Base-by-base conservation (phyloP, 1,140 invertebrate genomes). In the Drosophila sp. region DNA sequence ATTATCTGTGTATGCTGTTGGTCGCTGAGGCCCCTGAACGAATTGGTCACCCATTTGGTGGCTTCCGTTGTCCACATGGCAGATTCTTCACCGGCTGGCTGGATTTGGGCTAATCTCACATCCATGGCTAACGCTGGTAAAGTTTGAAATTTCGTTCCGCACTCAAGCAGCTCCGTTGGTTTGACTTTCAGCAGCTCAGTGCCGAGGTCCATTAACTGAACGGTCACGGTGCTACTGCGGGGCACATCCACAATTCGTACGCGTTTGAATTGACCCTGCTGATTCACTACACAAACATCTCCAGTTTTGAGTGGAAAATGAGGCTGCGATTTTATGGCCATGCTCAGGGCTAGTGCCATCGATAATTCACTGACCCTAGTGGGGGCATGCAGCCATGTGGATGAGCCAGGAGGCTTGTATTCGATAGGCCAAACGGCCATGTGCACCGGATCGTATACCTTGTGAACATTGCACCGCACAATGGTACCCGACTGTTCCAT, bases 161-260 rank as follows among this genome's bases (percentile, higher is more conserved):
- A 87, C 50, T 74, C 50, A 0, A 77, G 4, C 29, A 87, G 25
- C 2, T 87, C 61, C 0, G 1, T 2, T 0, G 38, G 23, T 4
- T 65, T 60, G 0, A 80, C 54, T 17, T 47, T 29, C 4, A 87
- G 0, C 25, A 71, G 7, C 4, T 77, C 60, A 1, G 67, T 74
- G 56, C 72, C 66, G 23, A 72, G 62, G 35, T 87, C 83, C 84
- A 87, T 70, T 6, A 66, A 17, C 29, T 83, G 76, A 2, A 86
- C 83, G 0, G 32, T 62, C 0, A 83, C 29, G 1, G 10, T 8
- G 0, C 35, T 41, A 5, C 23, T 27, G 2, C 68, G 1, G 0
- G 35, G 35, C 1, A 61, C 17, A 7, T 87, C 73, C 4, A 84
- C 29, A 8, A 87, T 35, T 0, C 74, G 71, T 1, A 89, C 83